Evolutionary conservation across 2,797 vertebrate species (phyloP).

Genomic region (Hoplostethus mediterraneus): DNA sequence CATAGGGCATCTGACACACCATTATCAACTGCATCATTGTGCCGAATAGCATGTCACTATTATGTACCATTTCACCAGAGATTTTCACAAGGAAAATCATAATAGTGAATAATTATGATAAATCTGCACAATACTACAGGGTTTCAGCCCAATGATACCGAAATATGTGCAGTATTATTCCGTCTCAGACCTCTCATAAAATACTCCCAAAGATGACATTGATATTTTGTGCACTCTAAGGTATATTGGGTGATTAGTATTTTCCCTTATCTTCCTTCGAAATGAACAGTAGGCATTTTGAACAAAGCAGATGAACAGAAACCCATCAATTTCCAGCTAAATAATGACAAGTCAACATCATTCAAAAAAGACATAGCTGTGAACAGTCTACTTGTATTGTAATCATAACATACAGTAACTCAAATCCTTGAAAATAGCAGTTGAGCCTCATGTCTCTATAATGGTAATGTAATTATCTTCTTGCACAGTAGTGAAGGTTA

Average conservation of each 20-base stretch:
- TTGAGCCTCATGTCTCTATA: conserved; percentile 67
- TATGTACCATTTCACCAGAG: not conserved
- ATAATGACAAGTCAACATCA: conserved; percentile 50
- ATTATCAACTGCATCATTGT: not conserved
- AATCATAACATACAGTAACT: conserved; percentile 67
- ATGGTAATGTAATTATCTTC: conserved; percentile 77
- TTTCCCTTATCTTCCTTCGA: not conserved
- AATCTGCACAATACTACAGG: not conserved
- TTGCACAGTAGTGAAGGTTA: conserved; percentile 74
- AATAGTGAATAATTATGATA: not conserved
- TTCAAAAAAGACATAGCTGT: conserved; percentile 52
- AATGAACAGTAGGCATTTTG: conserved; percentile 19
- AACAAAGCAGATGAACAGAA: conserved; percentile 22
- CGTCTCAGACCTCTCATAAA: conserved; percentile 11
- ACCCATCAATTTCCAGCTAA: conserved; percentile 6
- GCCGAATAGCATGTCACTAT: not conserved
- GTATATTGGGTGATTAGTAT: not conserved
- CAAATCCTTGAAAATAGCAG: conserved; percentile 70
- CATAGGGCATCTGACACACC: not conserved
- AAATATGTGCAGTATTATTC: conserved; percentile 26
- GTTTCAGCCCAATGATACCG: conserved; percentile 7
- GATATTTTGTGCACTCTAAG: conserved; percentile 19
- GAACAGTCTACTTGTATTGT: conserved; percentile 52
- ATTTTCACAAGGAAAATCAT: no score
- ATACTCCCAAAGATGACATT: conserved; percentile 13